Conservation (phyloP, 2,113 vertebrate genomes). For the Globicephala melas region DNA sequence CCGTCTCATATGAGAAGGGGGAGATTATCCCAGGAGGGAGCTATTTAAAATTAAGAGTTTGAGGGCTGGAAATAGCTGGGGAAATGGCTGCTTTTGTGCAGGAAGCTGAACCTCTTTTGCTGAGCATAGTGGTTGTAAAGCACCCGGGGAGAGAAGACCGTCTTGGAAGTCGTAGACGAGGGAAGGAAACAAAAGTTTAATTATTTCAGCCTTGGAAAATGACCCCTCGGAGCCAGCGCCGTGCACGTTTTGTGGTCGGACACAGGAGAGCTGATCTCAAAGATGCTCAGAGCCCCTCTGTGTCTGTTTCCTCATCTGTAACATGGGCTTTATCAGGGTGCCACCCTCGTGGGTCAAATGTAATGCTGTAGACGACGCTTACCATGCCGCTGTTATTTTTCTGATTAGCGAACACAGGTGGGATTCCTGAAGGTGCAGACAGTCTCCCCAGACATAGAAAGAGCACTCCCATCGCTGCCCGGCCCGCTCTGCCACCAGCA, state of each 20-base stretch:
- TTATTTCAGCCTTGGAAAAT: not conserved
- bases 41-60: not conserved
- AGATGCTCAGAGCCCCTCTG: not conserved
- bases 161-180: not conserved
- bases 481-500: not conserved
- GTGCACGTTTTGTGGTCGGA: not conserved
- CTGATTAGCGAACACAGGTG: rapidly evolving
- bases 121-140: not conserved
- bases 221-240: rapidly evolving
- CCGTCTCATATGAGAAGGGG: not conserved
- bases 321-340: rapidly evolving
- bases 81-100: not conserved
- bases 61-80: not conserved
- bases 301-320: not conserved
- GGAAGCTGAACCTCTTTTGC: not conserved
- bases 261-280: not conserved
- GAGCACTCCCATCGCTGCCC: no score
- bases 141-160: not conserved
- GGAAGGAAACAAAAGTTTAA: not conserved
- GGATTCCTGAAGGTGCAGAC: not conserved
- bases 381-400: rapidly evolving
- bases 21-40: constrained; percentile 34
- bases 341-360: not conserved
- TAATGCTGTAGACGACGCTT: rapidly evolving
- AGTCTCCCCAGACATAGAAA: no score